A percentile compares a stretch with the other conserved stretches of the same genome.
These are phyloP conservation scores for Morpho helenor DNA, from an alignment of 2,888 invertebrate species.

Conservation along the genomic window DNA sequence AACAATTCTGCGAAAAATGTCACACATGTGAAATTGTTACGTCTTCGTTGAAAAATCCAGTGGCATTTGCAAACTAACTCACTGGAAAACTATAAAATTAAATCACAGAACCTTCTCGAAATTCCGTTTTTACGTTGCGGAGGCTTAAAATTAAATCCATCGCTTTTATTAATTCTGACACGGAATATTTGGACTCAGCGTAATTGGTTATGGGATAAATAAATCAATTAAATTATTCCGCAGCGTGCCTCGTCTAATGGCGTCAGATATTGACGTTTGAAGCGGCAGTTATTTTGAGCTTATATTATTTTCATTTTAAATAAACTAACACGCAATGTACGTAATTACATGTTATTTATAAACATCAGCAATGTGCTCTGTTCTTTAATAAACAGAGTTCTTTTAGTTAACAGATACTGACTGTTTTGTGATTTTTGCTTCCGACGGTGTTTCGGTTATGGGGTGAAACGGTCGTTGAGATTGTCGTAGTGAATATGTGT, in stretches of 20 bases:
- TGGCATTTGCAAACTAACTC: no score
- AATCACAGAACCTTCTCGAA: conserved; percentile 6
- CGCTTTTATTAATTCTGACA: conserved; percentile 26
- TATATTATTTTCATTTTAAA: not conserved
- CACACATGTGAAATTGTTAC: no score
- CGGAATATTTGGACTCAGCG: conserved; percentile 40
- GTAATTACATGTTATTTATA: no score
- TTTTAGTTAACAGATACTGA: no score
- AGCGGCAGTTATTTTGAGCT: conserved; percentile 7
- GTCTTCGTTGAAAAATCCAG: no score
- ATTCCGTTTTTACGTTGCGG: conserved; percentile 7
- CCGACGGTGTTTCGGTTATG: no score
- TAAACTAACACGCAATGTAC: conserved; percentile 1
- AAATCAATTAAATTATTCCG: conserved; percentile 72
- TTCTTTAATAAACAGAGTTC: no score
- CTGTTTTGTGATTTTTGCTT: no score
- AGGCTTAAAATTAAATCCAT: conserved; percentile 22
- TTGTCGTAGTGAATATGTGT: no score
- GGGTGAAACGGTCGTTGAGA: no score
- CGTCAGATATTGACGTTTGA: conserved; percentile 35
- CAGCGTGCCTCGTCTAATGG: conserved; percentile 52
- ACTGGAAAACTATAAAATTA: not conserved
- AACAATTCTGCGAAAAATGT: no score
- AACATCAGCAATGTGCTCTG: no score
- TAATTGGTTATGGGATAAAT: conserved; percentile 62